A percentile compares a stretch with the other conserved stretches of the same genome.
Evolutionary conservation across 2,888 invertebrate species (phyloP).

Genomic region (Bellardia pandia): DNA sequence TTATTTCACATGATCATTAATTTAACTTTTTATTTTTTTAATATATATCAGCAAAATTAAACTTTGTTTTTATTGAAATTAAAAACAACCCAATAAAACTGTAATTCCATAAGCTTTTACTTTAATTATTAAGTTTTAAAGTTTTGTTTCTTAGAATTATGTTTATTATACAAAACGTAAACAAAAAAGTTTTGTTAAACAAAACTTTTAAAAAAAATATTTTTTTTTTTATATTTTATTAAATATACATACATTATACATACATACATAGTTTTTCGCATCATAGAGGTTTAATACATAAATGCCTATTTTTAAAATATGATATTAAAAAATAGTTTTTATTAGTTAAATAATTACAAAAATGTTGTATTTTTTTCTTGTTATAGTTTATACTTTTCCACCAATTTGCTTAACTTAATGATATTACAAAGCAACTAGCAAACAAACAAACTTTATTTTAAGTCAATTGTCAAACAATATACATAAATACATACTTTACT

Average conservation of each 20-base stretch:
- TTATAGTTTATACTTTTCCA: constrained; percentile 66
- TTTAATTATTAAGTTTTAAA: constrained; percentile 70
- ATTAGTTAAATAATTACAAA: constrained; percentile 56
- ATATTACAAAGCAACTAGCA: constrained; percentile 63
- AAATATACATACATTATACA: constrained; percentile 43
- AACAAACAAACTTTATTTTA: constrained; percentile 56
- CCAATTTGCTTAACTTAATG: constrained; percentile 68
- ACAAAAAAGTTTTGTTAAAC: constrained; percentile 67
- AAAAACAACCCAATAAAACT: constrained; percentile 66
- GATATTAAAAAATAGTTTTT: constrained; percentile 60
- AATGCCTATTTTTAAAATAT: constrained; percentile 37
- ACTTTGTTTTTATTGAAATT: constrained; percentile 49
- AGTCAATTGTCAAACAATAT: constrained; percentile 56
- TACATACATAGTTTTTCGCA: constrained; percentile 28
- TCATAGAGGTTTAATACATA: constrained; percentile 39
- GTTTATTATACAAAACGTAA: constrained; percentile 68
- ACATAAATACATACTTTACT: not conserved
- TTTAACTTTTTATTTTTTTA: constrained; percentile 4
- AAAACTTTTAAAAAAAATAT: constrained; percentile 61
- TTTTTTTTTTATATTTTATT: constrained; percentile 41
- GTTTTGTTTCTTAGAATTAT: constrained; percentile 75
- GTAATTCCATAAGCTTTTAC: constrained; percentile 76
- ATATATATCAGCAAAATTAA: constrained; percentile 35
- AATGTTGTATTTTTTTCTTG: constrained; percentile 61
- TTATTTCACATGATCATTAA: constrained; percentile 54